phyloP scores from a whole-genome alignment of 1,140 invertebrate genomes.

The Aphelinus atriplicis region DNA sequence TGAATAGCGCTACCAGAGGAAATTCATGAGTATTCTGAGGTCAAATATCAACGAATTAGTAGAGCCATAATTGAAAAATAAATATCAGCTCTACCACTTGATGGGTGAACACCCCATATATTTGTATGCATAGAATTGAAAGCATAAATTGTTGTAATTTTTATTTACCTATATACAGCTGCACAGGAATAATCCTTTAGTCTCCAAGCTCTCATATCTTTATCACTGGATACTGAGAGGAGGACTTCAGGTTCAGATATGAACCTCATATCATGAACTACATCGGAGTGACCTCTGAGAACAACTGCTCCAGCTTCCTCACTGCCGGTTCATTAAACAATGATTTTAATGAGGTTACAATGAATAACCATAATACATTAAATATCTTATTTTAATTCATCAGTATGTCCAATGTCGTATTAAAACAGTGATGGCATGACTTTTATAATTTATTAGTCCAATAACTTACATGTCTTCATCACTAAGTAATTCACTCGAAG shows the following conservation, averaged over 20 bases:
- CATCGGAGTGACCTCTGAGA: constrained; percentile 77
- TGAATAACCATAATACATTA: too few relatives aligned
- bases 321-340: constrained; percentile 38
- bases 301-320: constrained; percentile 68
- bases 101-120: too few relatives aligned
- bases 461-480: constrained; percentile 48
- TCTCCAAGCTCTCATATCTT: constrained; percentile 78
- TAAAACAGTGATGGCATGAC: constrained; percentile 11
- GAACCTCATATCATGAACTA: constrained; percentile 79
- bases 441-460: not conserved
- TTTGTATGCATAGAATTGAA: too few relatives aligned
- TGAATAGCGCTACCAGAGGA: too few relatives aligned
- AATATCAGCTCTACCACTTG: too few relatives aligned
- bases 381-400: too few relatives aligned
- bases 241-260: constrained; percentile 70
- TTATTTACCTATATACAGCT: constrained; percentile 73
- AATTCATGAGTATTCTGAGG: too few relatives aligned
- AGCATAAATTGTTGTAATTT: not conserved
- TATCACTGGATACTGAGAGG: constrained; percentile 81
- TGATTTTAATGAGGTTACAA: too few relatives aligned
- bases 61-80: not conserved
- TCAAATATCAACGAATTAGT: constrained; percentile 8
- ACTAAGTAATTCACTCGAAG: constrained; percentile 46
- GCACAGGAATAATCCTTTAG: constrained; percentile 75
- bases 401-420: too few relatives aligned